Evolutionary conservation across 1,140 invertebrate species (phyloP), one percentile per base, ranked within the genome.

Genomic region (Eriosoma lanigerum): DNA sequence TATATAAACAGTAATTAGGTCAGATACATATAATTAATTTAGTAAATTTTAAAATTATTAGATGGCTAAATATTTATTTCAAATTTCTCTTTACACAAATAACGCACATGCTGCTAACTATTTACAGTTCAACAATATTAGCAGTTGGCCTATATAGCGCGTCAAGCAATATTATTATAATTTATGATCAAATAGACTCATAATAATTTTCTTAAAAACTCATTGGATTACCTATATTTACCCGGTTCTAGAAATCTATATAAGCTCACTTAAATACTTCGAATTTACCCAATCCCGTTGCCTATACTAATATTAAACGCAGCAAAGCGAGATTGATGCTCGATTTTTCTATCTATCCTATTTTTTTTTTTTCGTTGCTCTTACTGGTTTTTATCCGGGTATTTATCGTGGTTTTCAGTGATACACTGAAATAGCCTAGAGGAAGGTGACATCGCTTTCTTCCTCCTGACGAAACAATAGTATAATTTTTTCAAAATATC

Each of bases 361-460:
- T 62, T 2, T 60, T 44, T 46, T 78, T 72, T 72, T 75, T 38
- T 73, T 38, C 13, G 17, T 52, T 29, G 6, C 17, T 60, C 75
- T 78, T 78, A 78, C 75, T 78, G 75, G 26, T 78, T 78, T 78
- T 78, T 78, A 62, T 78, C 75, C 75, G 75, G 38, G 38, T 60
- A 60, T 46, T 60, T 78, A 78, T 78, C 75, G 54, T 78, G 75
- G 38, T 58, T 58, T 26, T 78, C 75, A 78, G 75, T 21, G 52
- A 78, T 60, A 78, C 75, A 78, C 56, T 78, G 75, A 78, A 78
- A 62, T 78, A 78, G 17, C 75, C 75, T 78, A 78, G 75, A 17
- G 56, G 75, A 78, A 62, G 75, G 26, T 78, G 75, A 58, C 56
- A 72, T 72, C 68, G 75, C 32, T 60, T 58, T 78, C 75, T 78